phyloP scores from a whole-genome alignment of 1,140 invertebrate species.

The Scaptomyza hsui region DNA sequence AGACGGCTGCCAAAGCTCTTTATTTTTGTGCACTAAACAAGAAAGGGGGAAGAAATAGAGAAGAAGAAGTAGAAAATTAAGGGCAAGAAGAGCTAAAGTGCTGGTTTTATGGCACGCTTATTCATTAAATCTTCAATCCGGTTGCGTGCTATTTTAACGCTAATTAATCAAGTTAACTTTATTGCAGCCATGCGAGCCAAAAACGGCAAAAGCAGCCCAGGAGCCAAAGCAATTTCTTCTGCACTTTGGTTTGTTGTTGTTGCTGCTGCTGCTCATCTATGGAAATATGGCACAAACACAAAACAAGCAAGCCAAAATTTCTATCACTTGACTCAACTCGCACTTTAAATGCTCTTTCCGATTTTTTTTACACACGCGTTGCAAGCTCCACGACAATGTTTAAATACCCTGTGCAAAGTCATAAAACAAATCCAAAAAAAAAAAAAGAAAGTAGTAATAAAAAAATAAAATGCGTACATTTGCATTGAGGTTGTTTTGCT shows the following conservation, averaged over 20 bases:
- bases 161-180: slow-evolving; percentile 63
- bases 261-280: slow-evolving; percentile 13
- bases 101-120: slow-evolving; percentile 16
- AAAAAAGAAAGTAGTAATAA: neutral
- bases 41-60: neutral
- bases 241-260: slow-evolving; percentile 10
- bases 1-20: neutral
- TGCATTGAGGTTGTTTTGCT: neutral
- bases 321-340: neutral
- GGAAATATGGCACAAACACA: slow-evolving; percentile 9
- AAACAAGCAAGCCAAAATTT: neutral
- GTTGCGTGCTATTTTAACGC: slow-evolving; percentile 46
- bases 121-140: slow-evolving; percentile 52
- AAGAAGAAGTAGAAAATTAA: too few relatives aligned
- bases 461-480: neutral
- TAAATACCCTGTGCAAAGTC: neutral
- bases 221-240: slow-evolving; percentile 24
- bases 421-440: slow-evolving; percentile 3
- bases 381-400: neutral
- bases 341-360: neutral
- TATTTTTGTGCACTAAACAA: slow-evolving; percentile 23
- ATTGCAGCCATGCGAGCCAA: slow-evolving; percentile 29
- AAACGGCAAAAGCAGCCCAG: neutral
- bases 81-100: neutral
- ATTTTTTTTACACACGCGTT: neutral